Percentiles rank a stretch among this genome's conserved stretches.
Conservation (phyloP, 2,888 invertebrate species). For the Acanthosoma haemorrhoidale region DNA sequence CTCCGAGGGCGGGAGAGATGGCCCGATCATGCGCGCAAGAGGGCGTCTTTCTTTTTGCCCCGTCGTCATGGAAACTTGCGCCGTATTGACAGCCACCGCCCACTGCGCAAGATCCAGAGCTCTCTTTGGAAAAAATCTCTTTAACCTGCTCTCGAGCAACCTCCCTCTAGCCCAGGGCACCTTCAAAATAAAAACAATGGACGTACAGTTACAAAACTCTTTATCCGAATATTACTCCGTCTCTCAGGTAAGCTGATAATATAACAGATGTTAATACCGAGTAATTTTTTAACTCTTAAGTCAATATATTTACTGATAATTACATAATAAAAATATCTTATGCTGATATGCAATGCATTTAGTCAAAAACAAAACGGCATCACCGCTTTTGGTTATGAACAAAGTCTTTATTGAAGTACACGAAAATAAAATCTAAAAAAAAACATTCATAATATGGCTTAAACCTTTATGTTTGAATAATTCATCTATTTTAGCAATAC, state of each 20-base stretch:
- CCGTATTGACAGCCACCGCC: background rate
- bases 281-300: too few relatives aligned
- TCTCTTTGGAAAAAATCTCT: background rate
- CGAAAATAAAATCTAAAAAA: too few relatives aligned
- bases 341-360: too few relatives aligned
- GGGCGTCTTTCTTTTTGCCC: background rate
- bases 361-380: too few relatives aligned
- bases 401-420: too few relatives aligned
- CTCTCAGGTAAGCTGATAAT: background rate
- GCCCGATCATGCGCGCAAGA: background rate
- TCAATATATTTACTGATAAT: too few relatives aligned
- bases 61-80: slow-evolving; percentile 14
- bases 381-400: too few relatives aligned
- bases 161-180: background rate
- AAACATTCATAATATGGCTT: too few relatives aligned
- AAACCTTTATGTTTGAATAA: too few relatives aligned
- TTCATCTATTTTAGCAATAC: too few relatives aligned
- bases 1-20: background rate
- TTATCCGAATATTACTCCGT: background rate
- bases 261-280: too few relatives aligned
- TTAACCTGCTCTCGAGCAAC: background rate
- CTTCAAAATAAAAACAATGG: slow-evolving; percentile 14
- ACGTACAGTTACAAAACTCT: background rate
- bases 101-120: background rate
- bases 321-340: too few relatives aligned